These are phyloP conservation scores for Osmerus mordax DNA, from an alignment of 2,113 vertebrate species.

Conservation along the genomic window DNA sequence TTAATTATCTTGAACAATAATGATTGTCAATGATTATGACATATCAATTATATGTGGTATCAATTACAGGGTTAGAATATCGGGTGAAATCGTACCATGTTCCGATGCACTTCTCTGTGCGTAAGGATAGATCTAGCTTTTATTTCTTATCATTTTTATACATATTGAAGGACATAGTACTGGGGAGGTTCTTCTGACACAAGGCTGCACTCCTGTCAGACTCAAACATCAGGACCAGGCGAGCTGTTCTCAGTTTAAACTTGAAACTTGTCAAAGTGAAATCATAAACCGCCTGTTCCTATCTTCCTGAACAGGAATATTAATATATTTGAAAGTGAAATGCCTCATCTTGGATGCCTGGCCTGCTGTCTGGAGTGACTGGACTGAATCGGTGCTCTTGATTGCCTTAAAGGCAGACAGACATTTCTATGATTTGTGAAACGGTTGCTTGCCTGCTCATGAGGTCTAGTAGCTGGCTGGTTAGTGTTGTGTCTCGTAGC, in stretches of 20 bases:
- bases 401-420: conserved; percentile 80
- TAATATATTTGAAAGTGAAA: conserved; percentile 45
- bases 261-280: too few species aligned
- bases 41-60: not conserved
- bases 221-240: not conserved
- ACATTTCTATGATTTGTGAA: conserved; percentile 75
- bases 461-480: too few species aligned
- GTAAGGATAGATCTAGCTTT: not conserved
- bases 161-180: not conserved
- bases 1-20: not conserved
- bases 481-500: too few species aligned
- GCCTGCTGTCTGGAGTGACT: conserved; percentile 65
- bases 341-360: conserved; percentile 45
- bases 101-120: not conserved
- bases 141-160: not conserved
- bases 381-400: conserved; percentile 68
- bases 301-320: not conserved
- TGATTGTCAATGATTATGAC: not conserved
- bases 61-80: not conserved
- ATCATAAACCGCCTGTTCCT: too few species aligned
- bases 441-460: too few species aligned
- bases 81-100: not conserved
- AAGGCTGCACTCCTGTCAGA: not conserved
- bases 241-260: too few species aligned
- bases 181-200: not conserved